phyloP scores from a whole-genome alignment of 2,113 vertebrate species.

The Aix galericulata region DNA sequence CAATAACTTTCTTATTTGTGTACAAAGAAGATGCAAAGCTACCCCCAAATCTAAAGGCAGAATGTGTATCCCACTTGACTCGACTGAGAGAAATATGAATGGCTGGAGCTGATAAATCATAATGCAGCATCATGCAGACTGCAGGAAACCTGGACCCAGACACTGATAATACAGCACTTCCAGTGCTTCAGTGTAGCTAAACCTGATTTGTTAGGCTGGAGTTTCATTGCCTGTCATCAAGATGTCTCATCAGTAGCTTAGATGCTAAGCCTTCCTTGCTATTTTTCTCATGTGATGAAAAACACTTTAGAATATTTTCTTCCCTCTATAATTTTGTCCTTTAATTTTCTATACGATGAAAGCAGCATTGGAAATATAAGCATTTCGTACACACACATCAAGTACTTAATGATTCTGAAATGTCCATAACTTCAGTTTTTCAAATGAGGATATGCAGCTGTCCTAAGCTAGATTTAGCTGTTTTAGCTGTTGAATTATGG shows the following conservation, averaged over 20 bases:
- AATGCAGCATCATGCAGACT: neutral
- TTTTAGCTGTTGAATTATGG: neutral
- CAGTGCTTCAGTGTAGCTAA: neutral
- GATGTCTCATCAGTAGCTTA: neutral
- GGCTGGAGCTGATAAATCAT: neutral
- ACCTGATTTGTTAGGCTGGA: neutral
- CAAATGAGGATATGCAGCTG: constrained; percentile 9
- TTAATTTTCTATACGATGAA: neutral
- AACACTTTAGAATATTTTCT: neutral
- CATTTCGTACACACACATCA: neutral
- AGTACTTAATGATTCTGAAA: constrained; percentile 21
- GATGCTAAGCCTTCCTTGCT: neutral
- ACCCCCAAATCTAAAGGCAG: neutral
- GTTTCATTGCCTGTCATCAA: neutral
- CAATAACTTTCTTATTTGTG: neutral
- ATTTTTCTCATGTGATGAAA: neutral
- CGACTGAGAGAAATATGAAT: neutral
- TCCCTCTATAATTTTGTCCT: neutral
- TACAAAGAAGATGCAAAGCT: neutral
- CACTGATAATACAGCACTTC: neutral
- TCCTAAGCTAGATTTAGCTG: neutral
- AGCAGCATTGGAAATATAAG: neutral
- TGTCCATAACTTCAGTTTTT: constrained; percentile 13
- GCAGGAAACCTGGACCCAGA: neutral
- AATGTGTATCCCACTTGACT: neutral